Percentiles rank a stretch among this genome's conserved stretches.
These are phyloP conservation scores for Lophotis ruficrista DNA, from an alignment of 2,113 vertebrate genomes.

Conservation along the genomic window DNA sequence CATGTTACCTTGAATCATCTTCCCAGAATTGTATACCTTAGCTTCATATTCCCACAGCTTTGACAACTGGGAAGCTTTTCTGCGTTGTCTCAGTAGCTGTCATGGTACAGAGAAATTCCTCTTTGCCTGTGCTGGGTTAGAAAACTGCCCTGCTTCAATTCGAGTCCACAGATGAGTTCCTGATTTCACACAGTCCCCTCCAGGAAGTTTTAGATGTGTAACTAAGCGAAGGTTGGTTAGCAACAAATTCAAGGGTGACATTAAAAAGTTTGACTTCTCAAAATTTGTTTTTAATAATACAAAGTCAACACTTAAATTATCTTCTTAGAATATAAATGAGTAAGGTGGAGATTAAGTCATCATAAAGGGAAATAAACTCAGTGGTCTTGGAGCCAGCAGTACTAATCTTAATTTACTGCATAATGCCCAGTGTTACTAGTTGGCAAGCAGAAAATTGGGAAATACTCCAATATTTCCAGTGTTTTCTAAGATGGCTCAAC, in stretches of 20 bases:
- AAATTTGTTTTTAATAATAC: background rate
- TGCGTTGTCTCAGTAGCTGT: background rate
- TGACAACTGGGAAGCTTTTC: background rate
- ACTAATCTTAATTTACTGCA: background rate
- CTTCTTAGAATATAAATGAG: background rate
- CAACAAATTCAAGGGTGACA: background rate
- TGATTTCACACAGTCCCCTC: background rate
- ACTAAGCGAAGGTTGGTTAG: background rate
- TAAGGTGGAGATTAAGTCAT: background rate
- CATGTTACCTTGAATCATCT: background rate
- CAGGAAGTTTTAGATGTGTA: background rate
- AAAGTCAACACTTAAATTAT: background rate
- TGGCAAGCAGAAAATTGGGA: background rate
- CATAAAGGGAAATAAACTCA: background rate
- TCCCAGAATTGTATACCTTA: background rate
- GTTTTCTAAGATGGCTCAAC: background rate
- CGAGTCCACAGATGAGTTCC: background rate
- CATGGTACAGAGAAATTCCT: background rate
- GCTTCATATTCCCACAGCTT: background rate
- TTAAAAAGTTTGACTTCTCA: background rate
- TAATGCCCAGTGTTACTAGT: background rate
- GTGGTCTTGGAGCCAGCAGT: background rate
- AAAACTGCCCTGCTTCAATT: background rate
- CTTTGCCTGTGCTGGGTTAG: background rate
- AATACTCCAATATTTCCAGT: background rate